phyloP scores from a whole-genome alignment of 2,888 invertebrate genomes.

The Drosophila rubida region DNA sequence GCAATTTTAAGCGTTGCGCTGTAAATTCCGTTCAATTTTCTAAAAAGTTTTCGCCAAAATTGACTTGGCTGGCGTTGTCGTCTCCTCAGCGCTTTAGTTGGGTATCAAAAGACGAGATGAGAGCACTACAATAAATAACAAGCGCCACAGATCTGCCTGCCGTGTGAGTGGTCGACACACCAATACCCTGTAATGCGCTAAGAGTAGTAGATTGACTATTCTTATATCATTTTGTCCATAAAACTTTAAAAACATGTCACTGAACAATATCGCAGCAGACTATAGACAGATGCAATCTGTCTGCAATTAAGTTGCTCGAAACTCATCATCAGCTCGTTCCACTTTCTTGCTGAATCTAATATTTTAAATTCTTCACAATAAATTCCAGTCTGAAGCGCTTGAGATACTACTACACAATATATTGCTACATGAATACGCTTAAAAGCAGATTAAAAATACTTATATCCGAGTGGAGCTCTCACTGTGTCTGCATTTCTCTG shows the following conservation, averaged over 20 bases:
- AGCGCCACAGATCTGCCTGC: constrained; percentile 9
- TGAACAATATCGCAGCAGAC: no score
- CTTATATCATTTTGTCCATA: no score
- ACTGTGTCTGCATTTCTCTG: neutral
- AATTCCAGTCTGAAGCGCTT: constrained; percentile 5
- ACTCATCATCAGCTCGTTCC: no score
- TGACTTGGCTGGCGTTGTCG: constrained; percentile 40
- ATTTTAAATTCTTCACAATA: constrained; percentile 12
- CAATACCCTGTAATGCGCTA: neutral
- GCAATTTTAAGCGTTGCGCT: constrained; percentile 52
- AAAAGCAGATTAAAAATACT: constrained; percentile 25
- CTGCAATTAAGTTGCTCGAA: neutral
- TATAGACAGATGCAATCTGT: neutral
- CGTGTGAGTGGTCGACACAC: neutral
- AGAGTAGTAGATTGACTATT: no score
- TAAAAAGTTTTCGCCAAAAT: constrained; percentile 67
- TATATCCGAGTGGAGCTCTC: neutral
- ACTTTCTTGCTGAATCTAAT: neutral
- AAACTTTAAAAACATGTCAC: no score
- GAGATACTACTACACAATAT: neutral
- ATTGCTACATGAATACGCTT: constrained; percentile 21
- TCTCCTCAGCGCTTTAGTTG: neutral
- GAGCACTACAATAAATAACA: constrained; percentile 48
- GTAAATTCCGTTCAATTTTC: constrained; percentile 75
- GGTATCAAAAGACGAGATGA: constrained; percentile 22